These are phyloP conservation scores for Sebastolobus alascanus DNA, from an alignment of 2,797 vertebrate genomes.

Conservation along the genomic window DNA sequence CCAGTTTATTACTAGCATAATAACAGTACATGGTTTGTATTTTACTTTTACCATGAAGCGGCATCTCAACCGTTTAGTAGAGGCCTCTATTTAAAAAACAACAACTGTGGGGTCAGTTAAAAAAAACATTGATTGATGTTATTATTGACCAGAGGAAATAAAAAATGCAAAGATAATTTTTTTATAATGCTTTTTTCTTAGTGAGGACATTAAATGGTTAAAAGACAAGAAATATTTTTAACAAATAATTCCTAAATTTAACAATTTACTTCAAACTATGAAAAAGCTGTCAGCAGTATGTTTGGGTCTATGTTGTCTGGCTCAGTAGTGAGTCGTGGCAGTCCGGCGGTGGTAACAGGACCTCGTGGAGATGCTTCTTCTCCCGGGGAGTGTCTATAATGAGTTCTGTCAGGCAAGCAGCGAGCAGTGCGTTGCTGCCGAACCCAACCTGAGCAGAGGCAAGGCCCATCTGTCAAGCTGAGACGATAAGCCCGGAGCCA, in stretches of 20 bases:
- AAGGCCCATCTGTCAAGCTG: conserved; percentile 81
- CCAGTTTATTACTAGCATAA: too few species aligned
- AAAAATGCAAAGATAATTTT: too few species aligned
- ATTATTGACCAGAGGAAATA: too few species aligned
- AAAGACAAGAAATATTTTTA: not conserved
- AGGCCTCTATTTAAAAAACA: too few species aligned
- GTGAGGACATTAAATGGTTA: not conserved
- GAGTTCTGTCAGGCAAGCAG: conserved; percentile 79
- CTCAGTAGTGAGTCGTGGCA: conserved; percentile 26
- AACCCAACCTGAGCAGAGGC: conserved; percentile 77
- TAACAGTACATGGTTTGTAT: too few species aligned
- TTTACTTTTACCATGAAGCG: too few species aligned
- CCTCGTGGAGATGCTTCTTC: conserved; percentile 60
- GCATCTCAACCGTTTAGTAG: too few species aligned
- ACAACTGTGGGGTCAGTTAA: too few species aligned
- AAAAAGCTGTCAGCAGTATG: conserved; percentile 3
- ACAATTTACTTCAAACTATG: conserved; percentile 11
- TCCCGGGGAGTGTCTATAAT: conserved; percentile 76
- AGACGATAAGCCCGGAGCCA: conserved; percentile 78
- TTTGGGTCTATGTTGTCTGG: not conserved
- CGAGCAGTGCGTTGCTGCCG: conserved; percentile 51
- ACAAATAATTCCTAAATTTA: not conserved
- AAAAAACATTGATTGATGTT: too few species aligned
- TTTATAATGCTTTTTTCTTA: too few species aligned
- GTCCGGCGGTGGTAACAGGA: conserved; percentile 51